Evolutionary conservation across 2,797 vertebrate genomes (phyloP).

Genomic region (Pangasius krempfi): DNA sequence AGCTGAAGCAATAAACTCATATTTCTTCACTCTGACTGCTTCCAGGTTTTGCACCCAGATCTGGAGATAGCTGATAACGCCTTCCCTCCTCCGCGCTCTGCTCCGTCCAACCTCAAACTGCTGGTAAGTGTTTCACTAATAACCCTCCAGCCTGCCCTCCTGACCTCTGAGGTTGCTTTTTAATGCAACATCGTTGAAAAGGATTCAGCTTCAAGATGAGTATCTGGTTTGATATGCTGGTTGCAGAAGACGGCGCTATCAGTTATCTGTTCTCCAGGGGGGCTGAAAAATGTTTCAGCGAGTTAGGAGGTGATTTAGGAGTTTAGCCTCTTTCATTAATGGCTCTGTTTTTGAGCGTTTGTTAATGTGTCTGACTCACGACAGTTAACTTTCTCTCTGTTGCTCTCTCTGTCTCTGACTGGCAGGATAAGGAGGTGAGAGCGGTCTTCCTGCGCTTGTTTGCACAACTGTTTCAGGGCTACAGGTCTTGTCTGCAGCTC

Average conservation of each 20-base stretch:
- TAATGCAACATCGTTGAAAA: neutral
- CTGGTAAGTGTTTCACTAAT: conserved; percentile 82
- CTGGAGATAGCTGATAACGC: conserved; percentile 97
- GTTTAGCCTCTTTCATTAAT: conserved; percentile 32
- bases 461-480: conserved; percentile 98
- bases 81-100: conserved; percentile 90
- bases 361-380: conserved; percentile 44
- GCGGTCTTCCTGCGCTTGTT: conserved; percentile 96
- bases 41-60: conserved; percentile 94
- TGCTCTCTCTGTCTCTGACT: conserved; percentile 43
- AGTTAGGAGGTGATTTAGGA: conserved; percentile 15
- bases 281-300: conserved; percentile 15
- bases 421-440: conserved; percentile 96
- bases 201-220: conserved; percentile 21
- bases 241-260: conserved; percentile 26
- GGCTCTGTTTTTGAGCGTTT: conserved; percentile 52
- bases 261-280: conserved; percentile 46
- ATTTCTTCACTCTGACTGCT: conserved; percentile 38
- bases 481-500: conserved; percentile 96
- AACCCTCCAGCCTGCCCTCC: conserved; percentile 10
- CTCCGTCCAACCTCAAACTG: conserved; percentile 91
- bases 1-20: conserved; percentile 16
- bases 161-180: conserved; percentile 18
- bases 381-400: conserved; percentile 17
- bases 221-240: conserved; percentile 16